Evolutionary conservation across 2,888 invertebrate genomes (phyloP).

Genomic region (Drosophila cracens): DNA sequence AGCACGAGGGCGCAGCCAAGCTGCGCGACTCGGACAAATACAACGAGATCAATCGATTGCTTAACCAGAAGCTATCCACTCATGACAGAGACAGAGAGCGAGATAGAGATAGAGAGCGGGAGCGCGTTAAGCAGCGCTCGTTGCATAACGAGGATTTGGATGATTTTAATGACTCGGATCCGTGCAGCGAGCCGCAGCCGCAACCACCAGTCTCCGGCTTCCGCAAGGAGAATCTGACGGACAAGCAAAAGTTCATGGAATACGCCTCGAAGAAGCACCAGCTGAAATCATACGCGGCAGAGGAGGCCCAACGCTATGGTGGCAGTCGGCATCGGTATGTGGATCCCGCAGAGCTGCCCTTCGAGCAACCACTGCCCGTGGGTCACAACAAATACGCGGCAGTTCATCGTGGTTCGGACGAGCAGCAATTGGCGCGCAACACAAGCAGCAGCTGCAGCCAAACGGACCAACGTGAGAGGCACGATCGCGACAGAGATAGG

Average conservation of each 20-base stretch:
- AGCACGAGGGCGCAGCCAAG: slow-evolving; percentile 57
- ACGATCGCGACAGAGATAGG: slow-evolving; percentile 54
- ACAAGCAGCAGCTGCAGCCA: slow-evolving; percentile 28
- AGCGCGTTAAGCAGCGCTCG: slow-evolving; percentile 56
- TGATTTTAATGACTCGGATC: slow-evolving; percentile 81
- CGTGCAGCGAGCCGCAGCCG: slow-evolving; percentile 63
- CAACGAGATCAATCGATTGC: slow-evolving; percentile 82
- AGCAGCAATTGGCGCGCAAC: slow-evolving; percentile 18
- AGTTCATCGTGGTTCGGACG: slow-evolving; percentile 66
- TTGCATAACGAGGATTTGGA: slow-evolving; percentile 67
- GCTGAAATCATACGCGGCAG: slow-evolving; percentile 74
- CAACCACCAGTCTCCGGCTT: slow-evolving; percentile 51
- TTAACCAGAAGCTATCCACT: slow-evolving; percentile 81
- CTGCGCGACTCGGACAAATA: slow-evolving; percentile 81
- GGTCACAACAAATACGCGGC: slow-evolving; percentile 76
- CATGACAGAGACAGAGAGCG: slow-evolving; percentile 54
- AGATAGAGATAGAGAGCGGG: slow-evolving; percentile 52
- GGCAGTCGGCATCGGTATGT: slow-evolving; percentile 83
- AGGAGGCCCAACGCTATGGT: slow-evolving; percentile 81
- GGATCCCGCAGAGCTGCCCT: slow-evolving; percentile 82
- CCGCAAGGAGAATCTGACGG: slow-evolving; percentile 84
- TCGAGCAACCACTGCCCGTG: slow-evolving; percentile 67
- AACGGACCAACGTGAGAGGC: slow-evolving; percentile 54
- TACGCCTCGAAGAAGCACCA: slow-evolving; percentile 80
- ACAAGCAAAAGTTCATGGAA: slow-evolving; percentile 84